Base-by-base conservation (phyloP, 2,888 invertebrate genomes). In the Crematogaster levior region DNA sequence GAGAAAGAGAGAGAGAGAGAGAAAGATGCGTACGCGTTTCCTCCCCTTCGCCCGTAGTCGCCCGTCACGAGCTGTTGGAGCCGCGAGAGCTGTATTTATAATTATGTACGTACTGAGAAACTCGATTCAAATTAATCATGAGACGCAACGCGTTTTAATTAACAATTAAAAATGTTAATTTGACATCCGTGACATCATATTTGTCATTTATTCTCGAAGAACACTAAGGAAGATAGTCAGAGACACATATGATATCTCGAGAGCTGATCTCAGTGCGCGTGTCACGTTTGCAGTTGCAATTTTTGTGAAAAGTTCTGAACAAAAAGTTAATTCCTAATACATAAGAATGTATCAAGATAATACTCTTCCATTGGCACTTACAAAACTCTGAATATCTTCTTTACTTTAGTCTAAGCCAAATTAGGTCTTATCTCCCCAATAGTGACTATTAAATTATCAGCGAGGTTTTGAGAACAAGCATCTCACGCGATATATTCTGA, bases 381-480 rank as follows among this genome's bases (percentile, higher is more conserved):
- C 18, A 18, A 12, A 30, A 43, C 3, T 56, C 21, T 7, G 21
- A 56, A 70, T 18, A 30, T 70, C 53, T 56, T 30, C 24, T 6
- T 56, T 24, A 5, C 18, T 6, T 34, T 34, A 27, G 24, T 53
- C 5, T 48, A 24, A 30, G 6, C 56, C 37, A 9, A 21, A 10
- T 53, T 48, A 7, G 18, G 6, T 27, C 21, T 77, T 70, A 43
- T 24, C n/a, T n/a, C n/a, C n/a, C 10, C 30, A 56, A 75, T 51
- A 77, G 77, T 43, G 30, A 68, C 53, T 70, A 77, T 68, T 77
- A 51, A 77, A 77, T 70, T 77, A 68, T 70, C 53, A 18, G 43
- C 9, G n/a, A 68, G 18, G 3, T 21, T 51, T 18, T n/a, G n/a
- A n/a, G n/a, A n/a, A n/a, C n/a, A n/a, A n/a, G n/a, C n/a, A n/a